Percentiles rank a stretch among this genome's conserved stretches.
Conservation (phyloP, 2,797 vertebrate species). For the Chiroxiphia lanceolata region DNA sequence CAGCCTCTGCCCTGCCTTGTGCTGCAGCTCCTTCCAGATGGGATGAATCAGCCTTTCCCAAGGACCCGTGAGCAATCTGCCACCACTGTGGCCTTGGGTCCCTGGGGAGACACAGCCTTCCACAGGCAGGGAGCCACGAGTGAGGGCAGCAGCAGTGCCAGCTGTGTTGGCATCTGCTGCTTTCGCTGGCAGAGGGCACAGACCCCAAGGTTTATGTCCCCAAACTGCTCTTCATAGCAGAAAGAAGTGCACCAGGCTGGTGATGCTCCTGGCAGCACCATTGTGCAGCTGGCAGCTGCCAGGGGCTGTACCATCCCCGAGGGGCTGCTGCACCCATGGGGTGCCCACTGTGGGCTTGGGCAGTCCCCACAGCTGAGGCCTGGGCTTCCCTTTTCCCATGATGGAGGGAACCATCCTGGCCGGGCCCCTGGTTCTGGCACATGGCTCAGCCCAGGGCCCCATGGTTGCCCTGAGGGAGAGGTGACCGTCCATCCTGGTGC, state of each 20-base stretch:
- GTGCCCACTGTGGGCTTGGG: fast-evolving
- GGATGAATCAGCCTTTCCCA: not conserved
- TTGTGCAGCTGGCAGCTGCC: not conserved
- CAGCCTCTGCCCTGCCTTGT: not conserved
- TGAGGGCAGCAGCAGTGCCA: not conserved
- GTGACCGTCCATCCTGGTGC: fast-evolving
- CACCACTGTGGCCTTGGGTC: fast-evolving
- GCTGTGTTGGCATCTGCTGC: not conserved
- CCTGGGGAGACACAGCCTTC: not conserved
- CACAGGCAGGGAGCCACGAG: not conserved
- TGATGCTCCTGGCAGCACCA: not conserved
- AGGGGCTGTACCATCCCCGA: fast-evolving
- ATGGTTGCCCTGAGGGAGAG: fast-evolving
- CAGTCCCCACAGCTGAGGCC: not conserved
- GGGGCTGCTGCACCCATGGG: not conserved
- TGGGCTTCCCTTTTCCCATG: not conserved
- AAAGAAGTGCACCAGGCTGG: not conserved
- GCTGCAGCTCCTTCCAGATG: not conserved
- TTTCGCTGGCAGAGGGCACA: not conserved
- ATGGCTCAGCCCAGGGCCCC: fast-evolving
- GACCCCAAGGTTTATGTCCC: not conserved
- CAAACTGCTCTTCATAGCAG: not conserved
- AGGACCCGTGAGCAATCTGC: not conserved
- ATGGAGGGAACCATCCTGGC: fast-evolving
- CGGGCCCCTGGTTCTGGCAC: fast-evolving